phyloP scores from a whole-genome alignment of 2,888 invertebrate species.

The Amitus sp. region DNA sequence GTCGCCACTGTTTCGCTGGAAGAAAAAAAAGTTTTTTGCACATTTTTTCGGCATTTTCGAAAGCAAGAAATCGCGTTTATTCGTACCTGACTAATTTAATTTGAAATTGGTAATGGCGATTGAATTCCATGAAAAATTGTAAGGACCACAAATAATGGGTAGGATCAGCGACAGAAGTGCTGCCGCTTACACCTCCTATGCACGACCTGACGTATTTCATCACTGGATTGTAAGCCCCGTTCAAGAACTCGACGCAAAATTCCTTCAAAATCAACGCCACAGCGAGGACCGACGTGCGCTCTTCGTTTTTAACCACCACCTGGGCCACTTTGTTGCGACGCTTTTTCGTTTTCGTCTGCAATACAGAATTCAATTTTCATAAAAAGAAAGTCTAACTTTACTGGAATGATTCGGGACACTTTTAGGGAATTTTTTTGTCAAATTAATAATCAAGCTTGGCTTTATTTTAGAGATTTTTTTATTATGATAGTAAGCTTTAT shows the following conservation, averaged over 20 bases:
- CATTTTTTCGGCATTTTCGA: conserved; percentile 1
- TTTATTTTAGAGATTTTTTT: too few species aligned
- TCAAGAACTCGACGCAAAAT: conserved; percentile 93
- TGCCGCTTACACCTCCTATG: conserved; percentile 71
- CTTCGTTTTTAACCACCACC: conserved; percentile 67
- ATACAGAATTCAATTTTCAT: conserved; percentile 68
- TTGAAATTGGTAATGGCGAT: conserved; percentile 86
- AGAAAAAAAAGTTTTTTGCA: conserved; percentile 42
- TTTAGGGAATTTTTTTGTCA: too few species aligned
- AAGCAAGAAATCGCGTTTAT: background rate
- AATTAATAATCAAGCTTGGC: too few species aligned
- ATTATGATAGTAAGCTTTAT: too few species aligned
- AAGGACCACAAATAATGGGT: conserved; percentile 95
- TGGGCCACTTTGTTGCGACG: conserved; percentile 80
- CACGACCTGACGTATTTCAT: conserved; percentile 89
- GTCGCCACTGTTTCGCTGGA: conserved; percentile 92
- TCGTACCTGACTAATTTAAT: conserved; percentile 87
- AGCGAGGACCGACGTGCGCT: conserved; percentile 87
- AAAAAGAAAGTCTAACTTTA: too few species aligned
- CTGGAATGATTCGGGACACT: too few species aligned
- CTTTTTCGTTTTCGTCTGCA: conserved; percentile 71
- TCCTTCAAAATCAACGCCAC: conserved; percentile 91
- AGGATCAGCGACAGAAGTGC: conserved; percentile 88
- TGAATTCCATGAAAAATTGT: conserved; percentile 97
- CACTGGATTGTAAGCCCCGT: conserved; percentile 91